Conservation (phyloP, 2,797 vertebrate species). For the Hoplostethus atlanticus region DNA sequence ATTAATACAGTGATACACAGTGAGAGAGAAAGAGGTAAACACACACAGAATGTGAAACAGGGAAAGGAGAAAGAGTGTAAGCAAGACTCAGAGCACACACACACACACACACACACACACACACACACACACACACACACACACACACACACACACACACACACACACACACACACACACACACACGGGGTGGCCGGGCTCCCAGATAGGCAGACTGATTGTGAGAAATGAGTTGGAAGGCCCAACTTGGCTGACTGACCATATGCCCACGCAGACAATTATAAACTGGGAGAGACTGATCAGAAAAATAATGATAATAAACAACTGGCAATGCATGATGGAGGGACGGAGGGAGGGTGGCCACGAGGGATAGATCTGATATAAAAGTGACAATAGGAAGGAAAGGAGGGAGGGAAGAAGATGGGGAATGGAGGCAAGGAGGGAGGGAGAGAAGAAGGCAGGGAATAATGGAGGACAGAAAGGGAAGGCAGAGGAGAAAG, state of each 20-base stretch:
- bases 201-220: conserved; percentile 66
- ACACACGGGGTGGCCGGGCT: conserved; percentile 39
- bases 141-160: conserved; percentile 1
- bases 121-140: background rate
- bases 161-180: background rate
- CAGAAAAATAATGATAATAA: conserved; percentile 59
- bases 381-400: conserved; percentile 16
- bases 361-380: conserved; percentile 39
- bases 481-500: no score
- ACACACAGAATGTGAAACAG: conserved; percentile 4
- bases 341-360: background rate
- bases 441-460: background rate
- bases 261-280: conserved; percentile 58
- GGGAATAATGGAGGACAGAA: no score
- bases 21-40: conserved; percentile 41
- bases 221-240: conserved; percentile 65
- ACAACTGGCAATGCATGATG: conserved; percentile 42
- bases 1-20: conserved; percentile 36
- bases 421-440: background rate
- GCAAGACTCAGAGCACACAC: background rate
- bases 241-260: conserved; percentile 57
- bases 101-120: background rate
- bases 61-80: conserved; percentile 9
- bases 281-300: conserved; percentile 58
- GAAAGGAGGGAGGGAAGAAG: background rate